A percentile compares a stretch with the other conserved stretches of the same genome.
phyloP scores from a whole-genome alignment of 2,113 vertebrate genomes.

The Thamnophis sirtalis region DNA sequence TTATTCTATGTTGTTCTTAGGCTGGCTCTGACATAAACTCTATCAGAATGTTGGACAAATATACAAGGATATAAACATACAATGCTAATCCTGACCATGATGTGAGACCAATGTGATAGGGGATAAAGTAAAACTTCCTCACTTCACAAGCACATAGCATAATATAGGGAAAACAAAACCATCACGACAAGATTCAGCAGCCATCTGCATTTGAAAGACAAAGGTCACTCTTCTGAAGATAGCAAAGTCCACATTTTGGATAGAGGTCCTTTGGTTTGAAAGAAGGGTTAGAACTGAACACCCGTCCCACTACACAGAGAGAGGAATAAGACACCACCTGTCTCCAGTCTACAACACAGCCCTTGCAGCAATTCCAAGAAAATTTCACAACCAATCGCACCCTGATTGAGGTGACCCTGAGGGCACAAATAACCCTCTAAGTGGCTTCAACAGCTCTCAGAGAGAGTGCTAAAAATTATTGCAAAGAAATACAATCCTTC shows the following conservation, averaged over 20 bases:
- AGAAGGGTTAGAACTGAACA: neutral
- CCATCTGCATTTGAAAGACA: neutral
- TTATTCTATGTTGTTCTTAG: neutral
- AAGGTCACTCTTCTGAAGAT: neutral
- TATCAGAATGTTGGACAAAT: neutral
- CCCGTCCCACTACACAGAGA: neutral
- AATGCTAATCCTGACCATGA: neutral
- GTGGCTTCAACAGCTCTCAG: neutral
- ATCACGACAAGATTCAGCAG: neutral
- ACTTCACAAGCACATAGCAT: neutral
- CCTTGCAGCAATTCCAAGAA: neutral
- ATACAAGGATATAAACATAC: neutral
- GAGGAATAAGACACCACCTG: too few species aligned
- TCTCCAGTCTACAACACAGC: too few species aligned
- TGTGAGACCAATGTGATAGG: neutral
- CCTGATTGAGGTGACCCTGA: neutral
- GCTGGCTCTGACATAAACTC: neutral
- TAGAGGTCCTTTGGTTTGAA: neutral
- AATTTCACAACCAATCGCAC: neutral
- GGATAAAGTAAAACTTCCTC: neutral
- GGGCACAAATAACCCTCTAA: neutral
- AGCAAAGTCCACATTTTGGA: neutral
- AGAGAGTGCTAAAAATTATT: neutral
- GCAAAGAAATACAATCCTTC: neutral
- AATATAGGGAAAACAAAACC: neutral